phyloP scores from a whole-genome alignment of 1,140 invertebrate genomes.

The Drosophila biarmipes region DNA sequence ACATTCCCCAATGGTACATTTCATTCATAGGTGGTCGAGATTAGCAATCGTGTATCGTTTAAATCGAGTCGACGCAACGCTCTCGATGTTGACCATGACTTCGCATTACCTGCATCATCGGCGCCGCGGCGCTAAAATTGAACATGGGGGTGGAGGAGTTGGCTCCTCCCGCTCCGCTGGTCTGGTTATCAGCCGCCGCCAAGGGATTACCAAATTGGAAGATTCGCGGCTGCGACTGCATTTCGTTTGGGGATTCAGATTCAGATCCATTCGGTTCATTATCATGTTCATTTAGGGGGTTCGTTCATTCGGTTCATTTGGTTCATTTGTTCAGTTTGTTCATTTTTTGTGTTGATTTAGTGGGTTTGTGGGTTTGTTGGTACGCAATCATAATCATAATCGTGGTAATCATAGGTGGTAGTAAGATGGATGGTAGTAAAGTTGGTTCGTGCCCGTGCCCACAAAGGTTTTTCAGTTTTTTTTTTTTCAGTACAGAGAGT shows the following conservation, averaged over 20 bases:
- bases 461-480: conserved; percentile 1
- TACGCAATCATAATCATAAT: conserved; percentile 25
- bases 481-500: conserved; percentile 20
- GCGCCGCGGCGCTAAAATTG: conserved; percentile 45
- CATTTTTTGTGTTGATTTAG: background rate
- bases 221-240: conserved; percentile 33
- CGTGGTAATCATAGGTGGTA: conserved; percentile 16
- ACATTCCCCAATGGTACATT: background rate
- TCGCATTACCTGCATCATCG: conserved; percentile 61
- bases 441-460: conserved; percentile 39
- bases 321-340: conserved; percentile 14
- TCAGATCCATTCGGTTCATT: background rate
- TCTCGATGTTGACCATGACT: conserved; percentile 19
- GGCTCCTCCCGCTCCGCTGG: background rate
- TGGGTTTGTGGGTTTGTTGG: background rate
- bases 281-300: background rate
- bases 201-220: conserved; percentile 59
- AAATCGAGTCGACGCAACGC: conserved; percentile 28
- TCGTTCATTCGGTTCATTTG: background rate
- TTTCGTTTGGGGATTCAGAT: background rate
- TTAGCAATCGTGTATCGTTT: conserved; percentile 20
- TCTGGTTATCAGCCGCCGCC: conserved; percentile 5
- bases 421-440: conserved; percentile 25
- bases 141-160: conserved; percentile 35
- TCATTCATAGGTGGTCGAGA: background rate